Evolutionary conservation across 1,140 invertebrate species (phyloP), one percentile per base, ranked within the genome.

Genomic region (Drosophila orena): DNA sequence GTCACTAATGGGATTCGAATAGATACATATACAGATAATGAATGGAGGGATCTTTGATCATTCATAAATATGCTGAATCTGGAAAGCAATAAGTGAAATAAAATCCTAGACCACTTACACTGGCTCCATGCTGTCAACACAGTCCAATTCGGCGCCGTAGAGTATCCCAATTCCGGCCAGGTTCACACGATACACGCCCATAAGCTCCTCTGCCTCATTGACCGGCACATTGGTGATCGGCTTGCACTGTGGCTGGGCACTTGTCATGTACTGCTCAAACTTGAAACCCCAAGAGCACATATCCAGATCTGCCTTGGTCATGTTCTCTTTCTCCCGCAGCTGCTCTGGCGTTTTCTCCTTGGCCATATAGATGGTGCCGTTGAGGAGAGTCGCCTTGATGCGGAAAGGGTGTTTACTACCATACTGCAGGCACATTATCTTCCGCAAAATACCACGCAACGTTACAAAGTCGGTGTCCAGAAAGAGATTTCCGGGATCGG

Each of bases 221-320:
- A 96, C 93, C 6, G 94, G 93, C 24, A 84, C 65, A 10, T 91
- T 75, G 20, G 93, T 91, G 50, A 94, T 72, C 7, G 94, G 94
- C 20, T 55, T 11, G 27, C 54, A 17, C 88, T 92, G 22, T 59
- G 68, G 78, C 92, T 93, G 93, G 15, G 94, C 93, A 80, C 95
- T 92, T 14, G 61, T 64, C 10, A 97, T 81, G 89, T 94, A 97
- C 69, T 97, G 96, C 86, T 98, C 97, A 94, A 98, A 98, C 91
- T 97, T 97, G 81, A 94, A 96, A 17, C 96, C 97, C 96, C 96
- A 97, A 14, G 95, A 95, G 38, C 90, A 93, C 93, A 95, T 95
- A 73, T 93, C 86, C 79, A 94, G 92, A 11, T 94, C 92, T 42
- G 81, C 88, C 10, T 93, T 84, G 30, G 94, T 93, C 85, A 91